These are phyloP conservation scores for Luidia sarsii DNA, from an alignment of 53 echinoderm and acorn worm genomes.

Conservation along the genomic window DNA sequence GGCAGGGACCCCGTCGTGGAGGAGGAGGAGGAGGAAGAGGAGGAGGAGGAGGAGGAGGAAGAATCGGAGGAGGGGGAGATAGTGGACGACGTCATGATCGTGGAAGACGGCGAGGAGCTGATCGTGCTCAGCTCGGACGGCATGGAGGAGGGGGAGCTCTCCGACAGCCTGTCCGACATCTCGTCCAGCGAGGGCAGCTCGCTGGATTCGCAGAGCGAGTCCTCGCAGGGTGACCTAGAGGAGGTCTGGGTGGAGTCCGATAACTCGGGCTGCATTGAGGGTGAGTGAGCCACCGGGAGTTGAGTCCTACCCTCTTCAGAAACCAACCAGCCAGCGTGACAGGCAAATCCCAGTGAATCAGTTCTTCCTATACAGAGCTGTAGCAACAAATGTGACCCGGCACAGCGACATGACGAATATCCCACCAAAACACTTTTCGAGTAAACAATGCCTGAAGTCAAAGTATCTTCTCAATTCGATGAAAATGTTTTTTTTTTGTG, in stretches of 20 bases:
- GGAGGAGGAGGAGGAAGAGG: conserved; percentile 7
- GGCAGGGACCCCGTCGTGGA: background rate
- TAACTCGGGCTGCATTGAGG: conserved; percentile 27
- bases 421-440: too few species aligned
- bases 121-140: conserved; percentile 59
- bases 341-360: too few species aligned
- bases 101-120: conserved; percentile 36
- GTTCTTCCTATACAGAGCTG: too few species aligned
- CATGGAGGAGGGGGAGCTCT: conserved; percentile 84
- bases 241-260: conserved; percentile 30
- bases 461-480: too few species aligned
- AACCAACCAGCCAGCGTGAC: background rate
- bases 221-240: conserved; percentile 25
- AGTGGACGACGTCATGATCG: conserved; percentile 38
- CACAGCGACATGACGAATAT: too few species aligned
- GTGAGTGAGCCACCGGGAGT: background rate
- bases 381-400: too few species aligned
- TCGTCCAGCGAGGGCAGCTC: conserved; percentile 38
- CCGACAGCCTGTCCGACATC: conserved; percentile 56
- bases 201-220: conserved; percentile 44
- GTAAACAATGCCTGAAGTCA: too few species aligned
- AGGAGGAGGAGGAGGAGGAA: background rate
- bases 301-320: background rate
- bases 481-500: too few species aligned
- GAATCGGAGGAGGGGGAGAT: conserved; percentile 13